Evolutionary conservation across 2,888 invertebrate genomes (phyloP), one percentile per base, ranked within the genome.

Genomic region (Watsonalla cultraria): DNA sequence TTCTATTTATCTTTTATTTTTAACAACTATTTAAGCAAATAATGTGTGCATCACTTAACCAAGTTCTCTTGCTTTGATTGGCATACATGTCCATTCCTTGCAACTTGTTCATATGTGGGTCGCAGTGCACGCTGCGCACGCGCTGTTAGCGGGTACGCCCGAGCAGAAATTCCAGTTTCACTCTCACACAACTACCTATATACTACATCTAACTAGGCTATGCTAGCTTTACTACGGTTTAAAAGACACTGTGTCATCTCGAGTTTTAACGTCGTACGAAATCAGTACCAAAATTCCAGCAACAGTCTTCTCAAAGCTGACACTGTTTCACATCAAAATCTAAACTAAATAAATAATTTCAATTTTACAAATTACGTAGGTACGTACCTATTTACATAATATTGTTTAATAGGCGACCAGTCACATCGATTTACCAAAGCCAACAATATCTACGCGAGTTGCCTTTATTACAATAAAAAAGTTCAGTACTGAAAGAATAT

Each of bases 21-120:
- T 53, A 56, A 7, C 34, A 9, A 33, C 35, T 6, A 53, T 47
- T 52, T 53, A 52, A 11, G 4, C 24, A 33, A 37, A 33, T 34
- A 33, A 15, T 51, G 13, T 9, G 33, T 33, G 11, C 6, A 13
- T n/a, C 45, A 24, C 45, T 45, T 13, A 34, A 46, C 39, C n/a
- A 46, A 50, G 50, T 54, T 54, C 46, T 50, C 47, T 9, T 34
- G 14, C 51, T 42, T 37, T 24, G 47, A 47, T 37, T 47, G 42
- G 42, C 42, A 37, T 37, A 11, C 39, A 51, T 45, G 52, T 5
- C 45, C 52, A 51, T 46, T 42, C 35, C 42, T 55, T 24, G 35
- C 47, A 51, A 53, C 50, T 55, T 42, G 55, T 51, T 55, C 50
- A 45, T 35, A 55, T 53, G 50, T 53, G 52, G 55, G 55, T 52